Evolutionary conservation across 2,888 invertebrate genomes (phyloP).

Genomic region (Selenia dentaria): DNA sequence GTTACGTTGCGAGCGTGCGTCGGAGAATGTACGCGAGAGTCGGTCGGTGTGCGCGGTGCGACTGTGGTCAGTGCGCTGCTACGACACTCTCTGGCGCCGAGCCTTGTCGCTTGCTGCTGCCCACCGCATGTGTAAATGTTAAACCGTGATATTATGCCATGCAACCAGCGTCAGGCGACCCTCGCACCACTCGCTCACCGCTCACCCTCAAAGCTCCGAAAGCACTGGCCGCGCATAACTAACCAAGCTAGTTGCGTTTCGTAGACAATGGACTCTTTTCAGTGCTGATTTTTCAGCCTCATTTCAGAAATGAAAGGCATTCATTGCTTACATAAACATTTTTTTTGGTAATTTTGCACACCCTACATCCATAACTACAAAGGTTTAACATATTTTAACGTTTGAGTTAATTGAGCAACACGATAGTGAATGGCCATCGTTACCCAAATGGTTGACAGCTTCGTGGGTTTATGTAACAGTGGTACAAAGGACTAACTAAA

Average conservation of each 20-base stretch:
- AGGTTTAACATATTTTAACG: conserved; percentile 26
- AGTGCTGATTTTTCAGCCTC: conserved; percentile 53
- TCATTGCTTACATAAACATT: conserved; percentile 40
- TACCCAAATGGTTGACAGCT: conserved; percentile 13
- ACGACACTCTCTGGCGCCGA: conserved; percentile 60
- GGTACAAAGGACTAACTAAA: conserved; percentile 7
- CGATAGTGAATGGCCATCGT: conserved; percentile 19
- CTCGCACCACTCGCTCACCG: conserved; percentile 27
- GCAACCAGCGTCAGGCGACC: conserved; percentile 43
- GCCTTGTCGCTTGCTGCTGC: conserved; percentile 30
- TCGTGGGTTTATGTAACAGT: conserved; percentile 17
- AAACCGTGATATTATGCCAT: conserved; percentile 64
- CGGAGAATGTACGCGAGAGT: conserved; percentile 65
- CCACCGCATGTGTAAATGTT: conserved; percentile 67
- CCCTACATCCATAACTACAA: conserved; percentile 42
- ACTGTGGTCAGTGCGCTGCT: conserved; percentile 70
- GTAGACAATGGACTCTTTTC: conserved; percentile 46
- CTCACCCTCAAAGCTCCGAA: conserved; percentile 37
- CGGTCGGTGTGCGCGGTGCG: conserved; percentile 73
- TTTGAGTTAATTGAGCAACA: conserved; percentile 16
- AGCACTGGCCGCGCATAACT: conserved; percentile 39
- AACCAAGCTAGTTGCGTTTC: conserved; percentile 40
- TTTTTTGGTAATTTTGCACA: conserved; percentile 39
- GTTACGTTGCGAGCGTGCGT: conserved; percentile 72
- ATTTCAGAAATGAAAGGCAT: conserved; percentile 49